phyloP scores from a whole-genome alignment of 2,113 vertebrate species.

The Hemibagrus wyckioides region DNA sequence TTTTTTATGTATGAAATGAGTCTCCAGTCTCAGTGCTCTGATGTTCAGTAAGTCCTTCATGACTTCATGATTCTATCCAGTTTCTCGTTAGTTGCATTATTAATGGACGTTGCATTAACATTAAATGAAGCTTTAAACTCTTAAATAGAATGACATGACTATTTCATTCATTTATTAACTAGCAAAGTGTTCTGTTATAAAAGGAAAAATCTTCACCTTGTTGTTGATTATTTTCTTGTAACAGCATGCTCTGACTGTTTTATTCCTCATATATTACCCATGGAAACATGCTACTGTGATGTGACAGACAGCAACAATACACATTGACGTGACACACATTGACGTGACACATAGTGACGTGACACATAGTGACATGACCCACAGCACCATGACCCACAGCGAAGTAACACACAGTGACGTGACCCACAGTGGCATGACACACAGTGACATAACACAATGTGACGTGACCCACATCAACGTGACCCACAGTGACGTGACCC shows the following conservation, averaged over 20 bases:
- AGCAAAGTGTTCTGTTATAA: neutral
- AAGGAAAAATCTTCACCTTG: neutral
- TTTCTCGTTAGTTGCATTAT: neutral
- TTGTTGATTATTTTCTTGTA: neutral
- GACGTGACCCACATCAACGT: too few relatives aligned
- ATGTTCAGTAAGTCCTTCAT: neutral
- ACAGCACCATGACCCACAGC: neutral
- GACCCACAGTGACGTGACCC: too few relatives aligned
- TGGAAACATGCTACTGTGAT: too few relatives aligned
- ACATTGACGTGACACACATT: too few relatives aligned
- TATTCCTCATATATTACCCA: neutral
- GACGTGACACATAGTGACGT: too few relatives aligned
- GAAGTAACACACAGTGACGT: too few relatives aligned
- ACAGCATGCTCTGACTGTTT: neutral
- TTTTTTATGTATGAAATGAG: neutral
- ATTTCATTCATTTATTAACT: neutral
- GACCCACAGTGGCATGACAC: too few relatives aligned
- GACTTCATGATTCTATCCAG: neutral
- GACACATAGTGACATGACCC: neutral
- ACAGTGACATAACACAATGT: too few relatives aligned
- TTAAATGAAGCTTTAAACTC: neutral
- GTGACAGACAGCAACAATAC: too few relatives aligned
- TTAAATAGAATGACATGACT: neutral
- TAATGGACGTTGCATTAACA: neutral
- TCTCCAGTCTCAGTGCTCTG: neutral